A percentile compares a stretch with the other conserved stretches of the same genome.
phyloP scores from a whole-genome alignment of 2,113 vertebrate species.

The Alectura lathami region DNA sequence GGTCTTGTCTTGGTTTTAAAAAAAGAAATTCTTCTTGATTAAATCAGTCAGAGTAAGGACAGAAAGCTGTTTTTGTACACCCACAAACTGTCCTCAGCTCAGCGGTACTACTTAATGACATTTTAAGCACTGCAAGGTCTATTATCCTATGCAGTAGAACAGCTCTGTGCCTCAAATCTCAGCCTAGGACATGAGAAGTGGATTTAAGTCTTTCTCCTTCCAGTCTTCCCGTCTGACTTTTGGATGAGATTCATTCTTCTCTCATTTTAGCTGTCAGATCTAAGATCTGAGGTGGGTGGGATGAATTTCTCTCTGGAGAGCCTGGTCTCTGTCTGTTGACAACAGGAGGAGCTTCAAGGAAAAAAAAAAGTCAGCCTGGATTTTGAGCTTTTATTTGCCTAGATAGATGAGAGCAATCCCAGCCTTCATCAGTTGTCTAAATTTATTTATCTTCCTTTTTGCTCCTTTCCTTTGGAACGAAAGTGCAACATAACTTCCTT shows the following conservation, averaged over 20 bases:
- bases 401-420: not conserved
- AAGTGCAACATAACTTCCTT: not conserved
- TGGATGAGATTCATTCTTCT: not conserved
- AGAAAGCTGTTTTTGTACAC: not conserved
- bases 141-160: slow-evolving; percentile 25
- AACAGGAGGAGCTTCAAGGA: slow-evolving; percentile 30
- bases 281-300: slow-evolving; percentile 51
- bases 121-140: slow-evolving; percentile 49
- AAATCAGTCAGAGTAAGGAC: slow-evolving; percentile 3
- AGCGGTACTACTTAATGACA: slow-evolving; percentile 30
- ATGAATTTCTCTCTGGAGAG: slow-evolving; percentile 47
- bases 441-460: not conserved
- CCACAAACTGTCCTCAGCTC: slow-evolving; percentile 33
- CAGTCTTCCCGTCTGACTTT: slow-evolving; percentile 51
- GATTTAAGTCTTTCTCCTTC: not conserved
- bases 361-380: not conserved
- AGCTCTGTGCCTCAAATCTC: slow-evolving; percentile 46
- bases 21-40: slow-evolving; percentile 44
- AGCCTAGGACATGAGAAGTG: slow-evolving; percentile 40
- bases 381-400: not conserved
- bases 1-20: slow-evolving; percentile 17
- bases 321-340: slow-evolving; percentile 42
- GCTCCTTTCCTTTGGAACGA: not conserved
- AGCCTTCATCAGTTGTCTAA: not conserved
- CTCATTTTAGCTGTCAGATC: slow-evolving; percentile 46